Base-by-base conservation (phyloP, 2,113 vertebrate genomes). In the Triplophysa siluroides region DNA sequence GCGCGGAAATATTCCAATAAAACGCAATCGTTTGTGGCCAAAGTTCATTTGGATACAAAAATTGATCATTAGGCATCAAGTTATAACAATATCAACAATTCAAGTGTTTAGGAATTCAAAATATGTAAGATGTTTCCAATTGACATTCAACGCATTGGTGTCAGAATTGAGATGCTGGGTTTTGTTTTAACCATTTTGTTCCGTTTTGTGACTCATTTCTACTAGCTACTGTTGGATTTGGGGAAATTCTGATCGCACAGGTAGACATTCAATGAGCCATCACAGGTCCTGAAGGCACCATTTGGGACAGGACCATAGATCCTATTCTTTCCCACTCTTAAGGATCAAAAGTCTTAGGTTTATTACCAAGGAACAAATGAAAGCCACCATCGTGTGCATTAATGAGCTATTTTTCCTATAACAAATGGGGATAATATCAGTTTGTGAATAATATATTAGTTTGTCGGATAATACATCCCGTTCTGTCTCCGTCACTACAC, bases 1-100 rank as follows among this genome's bases (percentile, higher is more conserved):
- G 75, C 38, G 45, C 56, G 65, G 70, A 78, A 69, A 70, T 78
- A 83, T 56, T 80, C n/a, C 56, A 50, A 77, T 70, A 80, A 63
- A 76, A 16, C 67, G 21, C 41, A 54, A 60, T 75, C 54, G 74
- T 60, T 29, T 12, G 2, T 71, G 72, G 75, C 76, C 66, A 76
- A 52, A 60, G 29, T 52, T 58, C 8, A 76, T 76, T 79, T 68
- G 12, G 50, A 61, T 68, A 14, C 6, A 64, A 61, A 64, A 61
- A 71, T 50, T 18, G 26, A 82, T 82, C 56, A 73, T 14, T 43
- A n/a, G 9, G 16, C 45, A 68, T 62, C 62, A 61, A 19, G 18
- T 66, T 23, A 80, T 7, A 38, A 38, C n/a, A 19, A 67, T 52
- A 60, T 52, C 45, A 76, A 29, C 33, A 23, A 38, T 56, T 33